Base-by-base conservation (phyloP, 2,888 invertebrate genomes). In the Terebella lapidaria region DNA sequence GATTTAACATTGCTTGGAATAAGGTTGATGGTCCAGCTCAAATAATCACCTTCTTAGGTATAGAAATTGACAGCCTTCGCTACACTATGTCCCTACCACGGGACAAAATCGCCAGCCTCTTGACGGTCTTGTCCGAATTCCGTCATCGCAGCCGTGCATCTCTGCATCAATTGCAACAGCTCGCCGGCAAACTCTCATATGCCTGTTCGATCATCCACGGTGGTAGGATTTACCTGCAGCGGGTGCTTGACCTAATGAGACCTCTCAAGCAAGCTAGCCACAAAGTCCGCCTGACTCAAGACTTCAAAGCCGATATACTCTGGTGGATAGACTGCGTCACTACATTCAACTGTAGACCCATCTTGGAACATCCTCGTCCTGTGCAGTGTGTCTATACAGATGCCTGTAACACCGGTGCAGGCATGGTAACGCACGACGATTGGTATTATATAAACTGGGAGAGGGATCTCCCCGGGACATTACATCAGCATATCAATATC, bases 1-100 rank as follows among this genome's bases (percentile, higher is more conserved):
- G 55, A 5, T 55, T 55, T 55, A 18, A 24, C 35, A 55, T 55
- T 5, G 24, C 18, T 35, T 55, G 55, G 55, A 5, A 29, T 5
- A 29, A 55, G 22, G 5, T 5, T 5, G 55, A 4, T 5, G 20
- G 20, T 22, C 55, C 55, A 35, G 35, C 55, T 35, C 55, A 55
- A 24, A 15, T 10, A 20, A 4, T 55, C 4, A 22, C 24, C 5
- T 55, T 35, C 35, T n/a, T 55, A 5, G 55, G 55, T 15, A 22
- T 55, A 20, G 24, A 35, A 24, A 35, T 55, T 20, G 42, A 55
- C 24, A 55, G 15, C 18, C 10, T 18, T 10, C 5, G 5, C 15
- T n/a, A 20, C 5, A n/a, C 49, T n/a, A 15, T 49, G 24, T 20
- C n/a, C 24, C 49, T 49, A 22, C 49, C 49, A n/a, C n/a, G 5